Percentiles rank a stretch among this genome's conserved stretches.
Conservation (phyloP, 2,888 invertebrate species). For the Ophion obscuratus region DNA sequence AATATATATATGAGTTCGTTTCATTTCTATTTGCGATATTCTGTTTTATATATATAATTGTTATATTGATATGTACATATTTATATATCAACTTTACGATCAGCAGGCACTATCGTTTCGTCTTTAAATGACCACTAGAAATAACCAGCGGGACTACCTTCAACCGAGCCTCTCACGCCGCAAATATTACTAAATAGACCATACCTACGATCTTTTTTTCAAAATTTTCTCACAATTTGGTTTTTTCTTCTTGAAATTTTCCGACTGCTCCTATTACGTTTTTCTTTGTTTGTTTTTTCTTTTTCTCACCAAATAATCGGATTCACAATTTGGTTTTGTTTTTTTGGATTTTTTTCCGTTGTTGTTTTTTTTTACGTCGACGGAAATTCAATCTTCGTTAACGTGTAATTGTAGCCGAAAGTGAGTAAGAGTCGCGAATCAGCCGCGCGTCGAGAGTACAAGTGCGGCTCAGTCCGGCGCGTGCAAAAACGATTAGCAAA, state of each 20-base stretch:
- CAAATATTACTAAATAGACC: conserved; percentile 37
- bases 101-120: background rate
- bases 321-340: conserved; percentile 44
- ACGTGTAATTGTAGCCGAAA: conserved; percentile 1
- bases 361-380: conserved; percentile 33
- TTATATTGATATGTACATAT: background rate
- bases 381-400: conserved; percentile 17
- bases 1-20: too few species aligned
- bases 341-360: conserved; percentile 41
- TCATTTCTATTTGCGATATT: too few species aligned
- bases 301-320: conserved; percentile 36
- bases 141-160: conserved; percentile 19
- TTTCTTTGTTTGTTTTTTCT: conserved; percentile 43
- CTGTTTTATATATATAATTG: too few species aligned
- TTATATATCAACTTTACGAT: background rate
- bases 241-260: conserved; percentile 41
- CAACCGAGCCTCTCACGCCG: conserved; percentile 42
- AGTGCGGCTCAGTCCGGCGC: background rate
- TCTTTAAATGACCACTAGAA: background rate
- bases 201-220: conserved; percentile 34
- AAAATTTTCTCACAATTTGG: conserved; percentile 36
- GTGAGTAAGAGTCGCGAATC: conserved; percentile 8
- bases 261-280: conserved; percentile 54
- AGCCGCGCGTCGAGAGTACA: background rate
- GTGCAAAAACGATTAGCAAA: conserved; percentile 13